These are phyloP conservation scores for Sebastes nivosus DNA, from an alignment of 2,797 vertebrate genomes.

Conservation along the genomic window DNA sequence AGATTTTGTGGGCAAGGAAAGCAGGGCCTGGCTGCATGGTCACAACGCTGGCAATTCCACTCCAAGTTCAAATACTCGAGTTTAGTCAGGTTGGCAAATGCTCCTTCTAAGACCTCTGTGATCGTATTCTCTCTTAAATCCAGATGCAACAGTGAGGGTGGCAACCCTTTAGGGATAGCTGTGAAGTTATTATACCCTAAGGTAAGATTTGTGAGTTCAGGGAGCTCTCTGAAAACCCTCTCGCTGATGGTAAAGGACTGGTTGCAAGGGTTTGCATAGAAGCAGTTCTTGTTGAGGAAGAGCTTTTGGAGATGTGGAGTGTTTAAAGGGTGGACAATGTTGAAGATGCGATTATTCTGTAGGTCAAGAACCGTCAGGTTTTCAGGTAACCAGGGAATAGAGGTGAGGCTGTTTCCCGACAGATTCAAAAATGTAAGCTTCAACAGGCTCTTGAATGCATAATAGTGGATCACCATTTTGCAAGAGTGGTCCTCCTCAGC, in stretches of 20 bases:
- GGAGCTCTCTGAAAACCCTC: conserved; percentile 75
- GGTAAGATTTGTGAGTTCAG: conserved; percentile 76
- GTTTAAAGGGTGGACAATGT: conserved; percentile 65
- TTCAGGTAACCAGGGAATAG: conserved; percentile 81
- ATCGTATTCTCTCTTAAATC: conserved; percentile 87
- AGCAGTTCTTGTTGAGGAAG: conserved; percentile 84
- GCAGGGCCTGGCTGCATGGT: conserved; percentile 87
- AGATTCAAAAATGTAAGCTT: conserved; percentile 78
- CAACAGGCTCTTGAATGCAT: conserved; percentile 76
- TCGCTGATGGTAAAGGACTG: conserved; percentile 72
- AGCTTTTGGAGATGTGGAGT: conserved; percentile 75
- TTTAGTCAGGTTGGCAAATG: conserved; percentile 79
- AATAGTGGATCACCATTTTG: conserved; percentile 73
- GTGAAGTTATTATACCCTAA: conserved; percentile 86
- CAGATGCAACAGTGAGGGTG: conserved; percentile 76
- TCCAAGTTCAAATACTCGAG: conserved; percentile 81
- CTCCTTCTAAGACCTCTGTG: conserved; percentile 53
- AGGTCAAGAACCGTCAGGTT: conserved; percentile 79
- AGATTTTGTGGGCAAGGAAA: conserved; percentile 81
- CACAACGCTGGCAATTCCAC: conserved; percentile 91
- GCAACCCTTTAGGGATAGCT: conserved; percentile 79
- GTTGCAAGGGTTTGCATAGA: conserved; percentile 85
- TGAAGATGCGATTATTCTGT: conserved; percentile 81
- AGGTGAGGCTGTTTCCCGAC: conserved; percentile 83
- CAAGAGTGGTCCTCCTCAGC: conserved; percentile 64